A percentile compares a stretch with the other conserved stretches of the same genome.
Evolutionary conservation across 92 coral and sea anemone species (phyloP).

Genomic region (Parazoanthus swiftii): DNA sequence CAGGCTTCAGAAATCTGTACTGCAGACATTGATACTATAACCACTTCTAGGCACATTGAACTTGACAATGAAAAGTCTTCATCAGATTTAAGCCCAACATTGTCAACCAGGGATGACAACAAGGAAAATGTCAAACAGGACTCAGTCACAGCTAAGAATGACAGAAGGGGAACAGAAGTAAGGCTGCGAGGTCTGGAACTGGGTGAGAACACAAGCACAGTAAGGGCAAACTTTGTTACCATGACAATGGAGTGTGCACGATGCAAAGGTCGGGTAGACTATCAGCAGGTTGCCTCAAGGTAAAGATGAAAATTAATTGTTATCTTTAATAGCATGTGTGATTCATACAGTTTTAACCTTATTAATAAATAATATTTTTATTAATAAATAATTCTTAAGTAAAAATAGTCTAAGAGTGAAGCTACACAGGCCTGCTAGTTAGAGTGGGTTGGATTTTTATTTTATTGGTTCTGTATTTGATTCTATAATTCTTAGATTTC

Average conservation of each 20-base stretch:
- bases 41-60: not conserved
- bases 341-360: not conserved
- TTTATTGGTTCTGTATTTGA: too few relatives aligned
- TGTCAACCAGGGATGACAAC: not conserved
- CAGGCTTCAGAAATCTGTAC: not conserved
- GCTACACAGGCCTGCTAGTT: too few relatives aligned
- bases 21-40: not conserved
- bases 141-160: not conserved
- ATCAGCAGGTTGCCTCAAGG: conserved; percentile 52
- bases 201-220: conserved; percentile 77
- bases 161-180: conserved; percentile 82
- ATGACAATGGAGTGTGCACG: conserved; percentile 82
- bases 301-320: not conserved
- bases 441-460: too few relatives aligned
- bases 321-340: too few relatives aligned
- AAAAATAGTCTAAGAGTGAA: too few relatives aligned
- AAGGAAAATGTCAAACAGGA: conserved; percentile 5
- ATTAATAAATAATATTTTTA: not conserved
- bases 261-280: conserved; percentile 73
- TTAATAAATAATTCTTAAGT: not conserved
- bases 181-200: conserved; percentile 79
- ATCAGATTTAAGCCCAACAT: not conserved
- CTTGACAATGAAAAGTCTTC: not conserved
- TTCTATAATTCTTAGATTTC: too few relatives aligned
- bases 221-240: conserved; percentile 60